phyloP scores from a whole-genome alignment of 2,888 invertebrate species.

The Halictus ligatus region DNA sequence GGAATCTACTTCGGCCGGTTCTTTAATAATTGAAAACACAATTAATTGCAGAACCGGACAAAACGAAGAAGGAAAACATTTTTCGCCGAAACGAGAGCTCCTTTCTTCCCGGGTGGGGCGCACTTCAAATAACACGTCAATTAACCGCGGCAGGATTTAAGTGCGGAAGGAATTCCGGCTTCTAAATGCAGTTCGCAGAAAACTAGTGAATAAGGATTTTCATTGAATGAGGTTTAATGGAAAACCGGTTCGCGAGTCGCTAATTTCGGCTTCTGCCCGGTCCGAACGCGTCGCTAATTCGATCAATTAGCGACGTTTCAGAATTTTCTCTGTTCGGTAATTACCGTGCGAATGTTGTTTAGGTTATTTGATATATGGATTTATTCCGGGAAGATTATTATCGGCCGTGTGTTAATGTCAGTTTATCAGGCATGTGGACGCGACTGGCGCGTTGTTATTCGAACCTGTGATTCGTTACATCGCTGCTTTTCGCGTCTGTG shows the following conservation, averaged over 20 bases:
- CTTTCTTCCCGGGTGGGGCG: background rate
- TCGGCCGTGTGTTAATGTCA: background rate
- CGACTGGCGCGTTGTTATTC: background rate
- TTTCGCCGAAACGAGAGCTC: background rate
- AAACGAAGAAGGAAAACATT: background rate
- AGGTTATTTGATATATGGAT: constrained; percentile 2
- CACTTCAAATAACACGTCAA: background rate
- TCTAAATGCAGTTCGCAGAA: background rate
- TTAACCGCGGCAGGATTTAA: background rate
- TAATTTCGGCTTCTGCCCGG: background rate
- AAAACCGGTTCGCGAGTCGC: background rate
- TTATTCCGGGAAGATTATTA: constrained; percentile 3
- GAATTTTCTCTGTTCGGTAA: background rate
- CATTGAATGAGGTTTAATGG: background rate
- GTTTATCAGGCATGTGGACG: background rate
- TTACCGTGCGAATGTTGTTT: background rate
- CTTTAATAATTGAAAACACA: constrained; percentile 8
- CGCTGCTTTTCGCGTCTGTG: background rate
- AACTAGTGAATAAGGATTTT: background rate
- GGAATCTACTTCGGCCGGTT: background rate
- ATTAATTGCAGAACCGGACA: constrained; percentile 1
- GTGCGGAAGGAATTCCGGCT: background rate
- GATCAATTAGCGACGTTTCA: background rate
- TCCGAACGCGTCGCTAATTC: background rate
- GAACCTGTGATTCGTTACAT: background rate